These are phyloP conservation scores for Gymnoscelis rufifasciata DNA, from an alignment of 2,888 invertebrate species.

Conservation along the genomic window DNA sequence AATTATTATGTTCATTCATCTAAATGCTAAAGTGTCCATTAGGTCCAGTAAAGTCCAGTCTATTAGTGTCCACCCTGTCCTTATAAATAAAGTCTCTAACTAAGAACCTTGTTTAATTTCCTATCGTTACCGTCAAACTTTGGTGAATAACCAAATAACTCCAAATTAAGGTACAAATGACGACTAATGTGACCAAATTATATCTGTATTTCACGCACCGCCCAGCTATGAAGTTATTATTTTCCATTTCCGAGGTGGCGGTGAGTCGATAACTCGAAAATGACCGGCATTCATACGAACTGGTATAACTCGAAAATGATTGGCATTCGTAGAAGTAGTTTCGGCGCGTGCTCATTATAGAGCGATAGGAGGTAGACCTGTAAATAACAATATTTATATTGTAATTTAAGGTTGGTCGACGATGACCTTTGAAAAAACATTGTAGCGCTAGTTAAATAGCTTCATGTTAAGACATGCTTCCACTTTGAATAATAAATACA, in stretches of 20 bases:
- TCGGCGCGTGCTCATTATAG: conserved; percentile 59
- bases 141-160: conserved; percentile 32
- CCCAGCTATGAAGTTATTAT: conserved; percentile 74
- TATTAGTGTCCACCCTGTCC: too few relatives aligned
- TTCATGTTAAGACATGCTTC: not conserved
- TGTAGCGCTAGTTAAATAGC: not conserved
- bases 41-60: too few relatives aligned
- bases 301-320: conserved; percentile 74
- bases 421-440: conserved; percentile 5
- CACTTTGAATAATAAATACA: too few relatives aligned
- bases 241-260: conserved; percentile 71
- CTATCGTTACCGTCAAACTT: conserved; percentile 14
- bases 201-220: conserved; percentile 59
- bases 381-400: conserved; percentile 26
- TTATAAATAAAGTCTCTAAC: not conserved
- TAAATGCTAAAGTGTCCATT: too few relatives aligned
- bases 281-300: conserved; percentile 67
- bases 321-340: conserved; percentile 59
- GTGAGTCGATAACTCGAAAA: conserved; percentile 78
- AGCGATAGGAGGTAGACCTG: conserved; percentile 47
- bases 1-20: too few relatives aligned
- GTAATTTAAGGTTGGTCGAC: conserved; percentile 6
- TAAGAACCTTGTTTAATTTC: not conserved
- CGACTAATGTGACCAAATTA: conserved; percentile 69
- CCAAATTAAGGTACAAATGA: conserved; percentile 56